Conservation (phyloP, 2,797 vertebrate genomes). For the Platyrinchus mystaceus region DNA sequence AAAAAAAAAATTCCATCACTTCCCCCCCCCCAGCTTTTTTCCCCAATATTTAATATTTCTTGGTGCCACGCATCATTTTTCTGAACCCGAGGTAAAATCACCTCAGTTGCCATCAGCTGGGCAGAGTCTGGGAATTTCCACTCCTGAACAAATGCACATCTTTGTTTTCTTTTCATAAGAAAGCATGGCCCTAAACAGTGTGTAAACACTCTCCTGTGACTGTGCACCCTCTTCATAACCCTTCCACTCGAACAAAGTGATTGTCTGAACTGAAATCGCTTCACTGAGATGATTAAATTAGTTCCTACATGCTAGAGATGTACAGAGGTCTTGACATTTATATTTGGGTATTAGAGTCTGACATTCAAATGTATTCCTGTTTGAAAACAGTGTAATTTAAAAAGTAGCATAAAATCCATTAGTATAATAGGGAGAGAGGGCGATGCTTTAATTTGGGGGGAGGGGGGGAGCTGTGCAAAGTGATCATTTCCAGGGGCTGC, state of each 20-base stretch:
- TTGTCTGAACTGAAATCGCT: constrained; percentile 56
- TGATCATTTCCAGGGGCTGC: neutral
- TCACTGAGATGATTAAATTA: constrained; percentile 68
- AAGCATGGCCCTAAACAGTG: neutral
- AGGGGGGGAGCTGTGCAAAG: neutral
- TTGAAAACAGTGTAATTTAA: constrained; percentile 58
- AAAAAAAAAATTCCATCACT: neutral
- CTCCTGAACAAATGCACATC: neutral
- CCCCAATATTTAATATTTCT: neutral
- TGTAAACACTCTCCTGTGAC: neutral
- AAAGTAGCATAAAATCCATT: constrained; percentile 54
- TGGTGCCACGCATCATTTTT: rapidly evolving
- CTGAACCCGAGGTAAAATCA: rapidly evolving
- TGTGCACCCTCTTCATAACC: constrained; percentile 33
- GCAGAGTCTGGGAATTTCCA: neutral
- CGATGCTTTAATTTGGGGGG: neutral
- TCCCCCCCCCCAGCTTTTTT: neutral
- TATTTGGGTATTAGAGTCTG: constrained; percentile 57
- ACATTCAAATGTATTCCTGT: constrained; percentile 58
- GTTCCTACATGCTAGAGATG: constrained; percentile 34
- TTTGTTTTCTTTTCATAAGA: neutral
- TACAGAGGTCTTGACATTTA: constrained; percentile 65
- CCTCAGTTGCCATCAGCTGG: neutral
- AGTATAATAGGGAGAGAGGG: constrained; percentile 8
- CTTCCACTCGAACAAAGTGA: constrained; percentile 51